Evolutionary conservation across 2,888 invertebrate genomes (phyloP).

Genomic region (Oligia fasciuncula): DNA sequence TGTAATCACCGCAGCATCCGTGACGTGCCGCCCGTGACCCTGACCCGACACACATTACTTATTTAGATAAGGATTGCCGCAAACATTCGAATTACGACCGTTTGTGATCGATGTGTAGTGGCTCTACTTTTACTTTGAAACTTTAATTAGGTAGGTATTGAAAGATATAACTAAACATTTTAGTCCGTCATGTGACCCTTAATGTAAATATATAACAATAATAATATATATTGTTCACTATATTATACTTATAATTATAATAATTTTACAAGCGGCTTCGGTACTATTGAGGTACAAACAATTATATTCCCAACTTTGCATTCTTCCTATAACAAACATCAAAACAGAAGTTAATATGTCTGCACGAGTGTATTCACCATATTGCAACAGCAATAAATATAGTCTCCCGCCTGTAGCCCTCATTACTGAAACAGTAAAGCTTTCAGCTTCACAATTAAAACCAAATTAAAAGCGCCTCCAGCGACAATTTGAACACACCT

Average conservation of each 20-base stretch:
- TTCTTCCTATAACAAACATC: background rate
- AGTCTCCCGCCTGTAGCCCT: background rate
- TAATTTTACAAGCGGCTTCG: background rate
- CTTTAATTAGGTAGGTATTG: background rate
- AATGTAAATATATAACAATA: background rate
- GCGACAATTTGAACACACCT: background rate
- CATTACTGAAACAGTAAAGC: constrained; percentile 36
- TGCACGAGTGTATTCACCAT: background rate
- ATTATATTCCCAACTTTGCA: background rate
- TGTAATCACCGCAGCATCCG: constrained; percentile 4
- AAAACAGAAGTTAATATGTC: background rate
- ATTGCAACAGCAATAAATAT: background rate
- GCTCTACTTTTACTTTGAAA: background rate
- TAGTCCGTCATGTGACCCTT: background rate
- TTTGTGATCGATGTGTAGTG: background rate
- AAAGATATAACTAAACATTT: background rate
- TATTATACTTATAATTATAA: background rate
- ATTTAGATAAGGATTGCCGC: constrained; percentile 20
- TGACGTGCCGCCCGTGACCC: constrained; percentile 50
- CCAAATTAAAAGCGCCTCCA: constrained; percentile 34
- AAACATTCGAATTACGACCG: background rate
- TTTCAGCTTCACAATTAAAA: constrained; percentile 54
- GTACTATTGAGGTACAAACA: background rate
- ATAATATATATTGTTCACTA: background rate
- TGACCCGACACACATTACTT: constrained; percentile 41